Evolutionary conservation across 2,888 invertebrate genomes (phyloP).

Genomic region (Xylocampa areola): DNA sequence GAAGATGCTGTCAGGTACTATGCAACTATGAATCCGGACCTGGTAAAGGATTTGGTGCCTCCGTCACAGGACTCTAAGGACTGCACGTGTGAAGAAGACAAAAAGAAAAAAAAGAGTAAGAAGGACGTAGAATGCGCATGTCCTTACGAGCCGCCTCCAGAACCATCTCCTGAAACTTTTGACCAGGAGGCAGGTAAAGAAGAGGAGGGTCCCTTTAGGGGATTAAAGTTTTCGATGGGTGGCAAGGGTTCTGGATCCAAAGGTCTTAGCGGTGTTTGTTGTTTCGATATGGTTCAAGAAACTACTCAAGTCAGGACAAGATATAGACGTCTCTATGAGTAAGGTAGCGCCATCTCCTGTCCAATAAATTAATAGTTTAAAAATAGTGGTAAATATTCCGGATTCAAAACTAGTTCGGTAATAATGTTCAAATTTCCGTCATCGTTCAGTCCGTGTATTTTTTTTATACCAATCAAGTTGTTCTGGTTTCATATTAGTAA

Average conservation of each 20-base stretch:
- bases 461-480: constrained; percentile 14
- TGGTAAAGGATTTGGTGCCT: constrained; percentile 6
- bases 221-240: constrained; percentile 65
- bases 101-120: neutral
- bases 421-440: constrained; percentile 7
- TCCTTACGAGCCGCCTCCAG: neutral
- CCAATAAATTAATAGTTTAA: neutral
- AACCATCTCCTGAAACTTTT: too few species aligned
- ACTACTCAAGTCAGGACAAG: neutral
- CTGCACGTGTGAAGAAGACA: constrained; percentile 9
- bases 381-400: neutral
- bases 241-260: constrained; percentile 73
- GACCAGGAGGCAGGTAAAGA: neutral
- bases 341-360: neutral
- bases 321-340: neutral
- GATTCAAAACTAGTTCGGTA: constrained; percentile 1
- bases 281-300: constrained; percentile 63
- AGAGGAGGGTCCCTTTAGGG: constrained; percentile 44
- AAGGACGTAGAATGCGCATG: neutral
- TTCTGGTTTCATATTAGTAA: constrained; percentile 6
- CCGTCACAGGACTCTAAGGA: constrained; percentile 1
- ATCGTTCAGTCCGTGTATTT: constrained; percentile 8
- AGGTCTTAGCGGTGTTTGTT: constrained; percentile 70
- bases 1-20: constrained; percentile 70
- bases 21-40: constrained; percentile 23